Conservation (phyloP, 1,140 invertebrate species). For the Arctopsyche grandis region DNA sequence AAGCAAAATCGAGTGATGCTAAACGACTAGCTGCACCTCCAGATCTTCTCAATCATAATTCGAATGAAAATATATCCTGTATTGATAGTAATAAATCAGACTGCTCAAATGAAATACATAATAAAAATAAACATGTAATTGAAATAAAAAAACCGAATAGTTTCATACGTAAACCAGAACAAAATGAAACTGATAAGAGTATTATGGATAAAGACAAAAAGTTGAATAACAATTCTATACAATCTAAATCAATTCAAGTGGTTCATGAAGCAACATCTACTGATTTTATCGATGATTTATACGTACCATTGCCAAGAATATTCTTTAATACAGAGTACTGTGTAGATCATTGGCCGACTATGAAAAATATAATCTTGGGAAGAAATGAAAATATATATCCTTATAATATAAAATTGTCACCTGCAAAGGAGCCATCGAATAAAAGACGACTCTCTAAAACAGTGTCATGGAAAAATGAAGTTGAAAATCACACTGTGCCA, state of each 20-base stretch:
- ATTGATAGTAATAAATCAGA: neutral
- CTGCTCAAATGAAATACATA: neutral
- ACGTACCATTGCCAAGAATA: constrained; percentile 49
- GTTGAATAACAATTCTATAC: neutral
- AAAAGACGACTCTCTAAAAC: constrained; percentile 38
- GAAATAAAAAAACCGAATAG: neutral
- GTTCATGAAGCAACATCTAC: neutral
- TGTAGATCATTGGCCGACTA: constrained; percentile 40
- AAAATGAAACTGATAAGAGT: neutral
- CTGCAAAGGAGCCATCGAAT: constrained; percentile 23
- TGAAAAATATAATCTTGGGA: constrained; percentile 51
- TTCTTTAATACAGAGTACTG: constrained; percentile 39
- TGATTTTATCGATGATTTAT: constrained; percentile 50
- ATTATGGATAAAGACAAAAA: neutral
- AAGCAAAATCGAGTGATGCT: neutral
- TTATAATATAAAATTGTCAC: constrained; percentile 50
- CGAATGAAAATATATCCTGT: constrained; percentile 41
- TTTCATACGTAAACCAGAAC: neutral
- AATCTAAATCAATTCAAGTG: constrained; percentile 46
- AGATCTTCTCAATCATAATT: constrained; percentile 51
- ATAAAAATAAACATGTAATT: neutral
- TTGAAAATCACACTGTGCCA: neutral
- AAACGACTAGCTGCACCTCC: constrained; percentile 34
- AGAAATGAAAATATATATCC: constrained; percentile 49
- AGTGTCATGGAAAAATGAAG: constrained; percentile 44